phyloP scores from a whole-genome alignment of 2,797 vertebrate species.

The Kryptopterus vitreolus region DNA sequence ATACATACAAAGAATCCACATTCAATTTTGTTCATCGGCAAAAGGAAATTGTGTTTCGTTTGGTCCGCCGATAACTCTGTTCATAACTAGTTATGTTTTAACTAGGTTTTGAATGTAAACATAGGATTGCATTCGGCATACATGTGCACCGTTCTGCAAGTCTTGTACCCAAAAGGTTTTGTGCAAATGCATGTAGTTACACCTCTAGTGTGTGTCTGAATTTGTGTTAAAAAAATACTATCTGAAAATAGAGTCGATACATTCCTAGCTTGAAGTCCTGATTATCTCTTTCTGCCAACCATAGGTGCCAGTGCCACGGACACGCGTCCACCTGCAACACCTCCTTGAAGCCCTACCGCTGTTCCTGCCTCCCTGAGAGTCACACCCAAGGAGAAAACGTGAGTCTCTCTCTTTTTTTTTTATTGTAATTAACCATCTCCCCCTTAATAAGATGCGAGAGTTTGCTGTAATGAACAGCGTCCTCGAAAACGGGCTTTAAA shows the following conservation, averaged over 20 bases:
- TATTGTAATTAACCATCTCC: conserved; percentile 69
- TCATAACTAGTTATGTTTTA: too few relatives aligned
- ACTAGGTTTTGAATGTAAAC: too few relatives aligned
- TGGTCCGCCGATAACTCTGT: too few relatives aligned
- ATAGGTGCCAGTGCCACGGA: conserved; percentile 88
- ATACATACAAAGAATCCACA: too few relatives aligned
- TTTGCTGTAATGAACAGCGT: conserved; percentile 62
- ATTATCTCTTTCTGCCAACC: conserved; percentile 49
- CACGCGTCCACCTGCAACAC: conserved; percentile 83
- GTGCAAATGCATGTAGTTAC: too few relatives aligned
- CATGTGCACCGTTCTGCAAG: too few relatives aligned
- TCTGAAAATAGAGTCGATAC: neutral
- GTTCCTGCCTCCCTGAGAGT: conserved; percentile 81
- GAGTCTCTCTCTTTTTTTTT: conserved; percentile 67
- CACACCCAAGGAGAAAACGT: conserved; percentile 85
- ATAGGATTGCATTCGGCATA: too few relatives aligned
- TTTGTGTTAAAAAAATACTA: neutral
- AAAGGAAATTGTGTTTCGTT: too few relatives aligned
- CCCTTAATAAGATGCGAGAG: conserved; percentile 62
- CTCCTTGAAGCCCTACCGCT: conserved; percentile 75
- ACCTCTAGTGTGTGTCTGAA: too few relatives aligned
- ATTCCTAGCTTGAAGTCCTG: conserved; percentile 23
- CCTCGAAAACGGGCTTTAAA: conserved; percentile 51
- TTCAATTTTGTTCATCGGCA: too few relatives aligned
- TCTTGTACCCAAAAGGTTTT: too few relatives aligned